Evolutionary conservation across 1,140 invertebrate genomes (phyloP).

Genomic region (Archivesica marissinica): DNA sequence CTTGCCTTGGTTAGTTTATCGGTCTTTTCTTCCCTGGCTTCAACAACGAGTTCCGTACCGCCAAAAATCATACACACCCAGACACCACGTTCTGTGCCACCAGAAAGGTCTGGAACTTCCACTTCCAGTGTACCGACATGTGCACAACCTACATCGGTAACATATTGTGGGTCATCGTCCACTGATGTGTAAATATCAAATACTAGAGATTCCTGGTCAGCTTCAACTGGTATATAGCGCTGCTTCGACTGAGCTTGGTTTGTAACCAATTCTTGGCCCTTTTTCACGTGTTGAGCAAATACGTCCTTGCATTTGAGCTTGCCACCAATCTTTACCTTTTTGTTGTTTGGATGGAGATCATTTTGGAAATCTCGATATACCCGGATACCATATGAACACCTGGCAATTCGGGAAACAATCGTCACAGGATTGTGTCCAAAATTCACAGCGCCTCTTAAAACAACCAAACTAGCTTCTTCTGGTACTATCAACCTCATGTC

Average conservation of each 20-base stretch:
- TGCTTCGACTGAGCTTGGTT: background rate
- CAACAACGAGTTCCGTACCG: conserved; percentile 20
- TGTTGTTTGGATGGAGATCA: conserved; percentile 4
- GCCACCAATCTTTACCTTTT: conserved; percentile 25
- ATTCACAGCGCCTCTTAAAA: conserved; percentile 50
- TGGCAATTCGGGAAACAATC: conserved; percentile 43
- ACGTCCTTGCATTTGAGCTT: conserved; percentile 49
- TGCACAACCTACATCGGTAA: conserved; percentile 22
- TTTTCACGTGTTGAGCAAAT: conserved; percentile 34
- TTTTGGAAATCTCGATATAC: conserved; percentile 32
- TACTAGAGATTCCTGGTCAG: conserved; percentile 23
- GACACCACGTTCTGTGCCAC: conserved; percentile 7
- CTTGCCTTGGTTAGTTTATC: conserved; percentile 21
- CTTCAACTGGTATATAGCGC: conserved; percentile 37
- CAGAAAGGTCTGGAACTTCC: conserved; percentile 9
- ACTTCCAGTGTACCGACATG: conserved; percentile 31
- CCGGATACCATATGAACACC: conserved; percentile 46
- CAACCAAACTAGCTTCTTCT: conserved; percentile 36
- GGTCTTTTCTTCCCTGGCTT: conserved; percentile 47
- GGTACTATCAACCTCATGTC: conserved; percentile 33
- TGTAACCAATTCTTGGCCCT: conserved; percentile 33
- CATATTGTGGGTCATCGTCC: conserved; percentile 32
- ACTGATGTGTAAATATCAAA: conserved; percentile 33
- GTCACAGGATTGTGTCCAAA: conserved; percentile 51
- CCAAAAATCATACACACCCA: conserved; percentile 49